Base-by-base conservation (phyloP, 2,797 vertebrate genomes). In the Muscicapa comitata region DNA sequence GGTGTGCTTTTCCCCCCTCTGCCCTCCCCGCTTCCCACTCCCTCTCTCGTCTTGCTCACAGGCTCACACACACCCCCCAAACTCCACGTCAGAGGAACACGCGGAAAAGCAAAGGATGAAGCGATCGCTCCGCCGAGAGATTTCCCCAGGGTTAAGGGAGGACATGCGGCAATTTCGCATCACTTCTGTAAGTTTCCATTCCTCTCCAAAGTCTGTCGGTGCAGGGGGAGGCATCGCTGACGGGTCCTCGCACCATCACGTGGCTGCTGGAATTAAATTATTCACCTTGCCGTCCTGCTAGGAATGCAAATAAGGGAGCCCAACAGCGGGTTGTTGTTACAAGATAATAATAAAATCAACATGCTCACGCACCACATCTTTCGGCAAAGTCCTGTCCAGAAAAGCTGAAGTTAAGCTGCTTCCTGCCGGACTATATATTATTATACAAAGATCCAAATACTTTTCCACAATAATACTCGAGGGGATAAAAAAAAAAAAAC, bases 41-140 rank as follows among this genome's bases (percentile, higher is more conserved):
- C 70, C 91, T 94, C 26, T 1, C 89, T 88, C 31, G 62, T 47
- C 78, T 85, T n/a, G 79, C 78, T 94, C 43, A 2, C 82, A 79
- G 88, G 79, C 88, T 91, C 72, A 4, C 78, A 65, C 53, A 26
- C 55, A 35, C 57, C 11, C 70, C 28, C 58, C 66, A 82, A 90
- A 91, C 95, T 96, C 75, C 97, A 98, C 97, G 98, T 98, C 98
- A 96, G 97, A 98, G 97, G 97, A 98, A 98, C 97, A 97, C 97
- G 97, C 87, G 85, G 77, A 97, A 88, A 95, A 93, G 97, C 92
- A 68, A 84, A 94, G 96, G 91, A 92, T 93, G 93, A 91, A 92
- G 86, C 7, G 83, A 79, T 74, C 13, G 0, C 88, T 87, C 79
- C 26, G 86, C 89, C 40, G 63, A 85, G 84, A 96, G 96, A 71